Evolutionary conservation across 2,113 vertebrate species (phyloP), one percentile per base, ranked within the genome.

Genomic region (Plotosus lineatus): DNA sequence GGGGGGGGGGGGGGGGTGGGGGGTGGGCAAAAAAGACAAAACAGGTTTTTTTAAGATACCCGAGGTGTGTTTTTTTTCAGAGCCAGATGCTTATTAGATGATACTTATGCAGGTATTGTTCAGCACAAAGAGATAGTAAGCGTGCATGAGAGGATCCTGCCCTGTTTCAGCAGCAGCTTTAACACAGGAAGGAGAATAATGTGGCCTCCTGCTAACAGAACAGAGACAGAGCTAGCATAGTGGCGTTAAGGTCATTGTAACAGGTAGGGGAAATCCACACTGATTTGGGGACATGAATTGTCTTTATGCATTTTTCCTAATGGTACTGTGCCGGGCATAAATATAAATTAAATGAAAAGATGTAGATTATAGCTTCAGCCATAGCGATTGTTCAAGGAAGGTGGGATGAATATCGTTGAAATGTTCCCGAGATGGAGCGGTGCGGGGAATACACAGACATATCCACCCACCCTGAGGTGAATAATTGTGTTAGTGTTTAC

Each of bases 1-100:
- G 50, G 23, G 23, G 26, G 10, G 3, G 4, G 23, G 26, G 10
- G 3, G 4, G 50, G 23, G 23, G 26, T 9, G 3, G 4, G 50
- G 23, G 23, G 26, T 9, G 3, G 4, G 15, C 17, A 28, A 48
- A 50, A 75, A 85, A 55, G 14, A n/a, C 73, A 79, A 78, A 71
- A 26, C 74, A 80, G 63, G 66, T 81, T 66, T 23, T 53, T 53
- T 82, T 26, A n/a, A n/a, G n/a, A n/a, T n/a, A n/a, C n/a, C n/a
- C n/a, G n/a, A n/a, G n/a, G n/a, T n/a, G 50, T 60, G 61, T 81
- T 66, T 23, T 53, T 53, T 82, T 26, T 53, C 72, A 53, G 28
- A 74, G 60, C 77, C 73, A 83, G 75, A 78, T 53, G 44, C n/a
- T 81, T 78, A 86, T 86, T 75, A 86, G 44, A 5, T 19, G 77